Evolutionary conservation across 92 coral and sea anemone genomes (phyloP), one percentile per base, ranked within the genome.

Genomic region (Ricordea florida): DNA sequence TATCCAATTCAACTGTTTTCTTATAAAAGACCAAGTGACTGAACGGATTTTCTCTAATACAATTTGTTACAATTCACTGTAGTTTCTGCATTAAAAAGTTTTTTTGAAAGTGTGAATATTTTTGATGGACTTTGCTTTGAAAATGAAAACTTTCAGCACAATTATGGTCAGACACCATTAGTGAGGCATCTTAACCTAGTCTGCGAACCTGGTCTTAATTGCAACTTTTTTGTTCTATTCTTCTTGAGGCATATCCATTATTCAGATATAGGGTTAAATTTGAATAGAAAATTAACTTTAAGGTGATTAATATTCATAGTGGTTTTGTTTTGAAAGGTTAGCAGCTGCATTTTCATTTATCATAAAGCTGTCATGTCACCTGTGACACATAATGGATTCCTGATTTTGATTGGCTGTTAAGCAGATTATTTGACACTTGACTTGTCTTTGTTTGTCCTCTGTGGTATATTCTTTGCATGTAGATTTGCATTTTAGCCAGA

Each of bases 271-370:
- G 65, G 63, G 16, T 75, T 58, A 58, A 76, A 87, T 90, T 90
- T 83, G 83, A 72, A 90, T 69, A 70, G 51, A 61, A 72, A 90
- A 83, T 87, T 32, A 51, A 66, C 45, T 79, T 71, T 60, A 44
- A 27, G 17, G 43, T 76, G 33, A 76, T 91, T 64, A 83, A 91
- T 87, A 91, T 91, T 83, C 87, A 91, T 87, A 47, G 49, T 35
- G 17, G 29, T 36, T 32, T 59, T 37, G 58, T 78, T 59, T 44
- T 48, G 31, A 21, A n/a, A 32, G 28, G 53, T 60, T 15, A 62
- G 87, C 97, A 87, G 93, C 97, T 87, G 97, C 69, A 78, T 72
- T 79, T 79, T 82, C 53, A 86, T 82, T 62, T 79, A 74, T 90
- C 82, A 43, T 60, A 68, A 50, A 30, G 32, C 24, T 86, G 83